phyloP scores from a whole-genome alignment of 2,797 vertebrate genomes.

The Lepidocolaptes lacrymiger region DNA sequence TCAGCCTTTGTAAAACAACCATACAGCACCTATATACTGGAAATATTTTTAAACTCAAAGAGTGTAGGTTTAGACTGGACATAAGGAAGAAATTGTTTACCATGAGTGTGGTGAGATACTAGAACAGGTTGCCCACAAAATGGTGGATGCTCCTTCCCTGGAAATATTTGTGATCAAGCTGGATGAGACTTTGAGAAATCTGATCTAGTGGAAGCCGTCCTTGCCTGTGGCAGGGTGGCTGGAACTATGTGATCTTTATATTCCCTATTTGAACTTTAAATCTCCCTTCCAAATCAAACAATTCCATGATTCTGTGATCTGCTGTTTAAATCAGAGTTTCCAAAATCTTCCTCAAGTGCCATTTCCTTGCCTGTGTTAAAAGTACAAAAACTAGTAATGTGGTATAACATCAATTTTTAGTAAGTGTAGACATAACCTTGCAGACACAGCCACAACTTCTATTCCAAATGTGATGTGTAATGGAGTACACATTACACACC shows the following conservation, averaged over 20 bases:
- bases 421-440: neutral
- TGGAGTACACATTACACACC: too few relatives aligned
- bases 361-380: neutral
- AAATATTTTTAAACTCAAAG: neutral
- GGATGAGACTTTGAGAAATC: neutral
- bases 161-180: neutral
- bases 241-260: neutral
- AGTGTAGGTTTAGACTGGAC: rapidly evolving
- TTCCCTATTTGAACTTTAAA: neutral
- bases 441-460: neutral
- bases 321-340: neutral
- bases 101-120: neutral
- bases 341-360: neutral
- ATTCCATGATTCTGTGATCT: neutral
- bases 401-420: neutral
- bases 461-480: neutral
- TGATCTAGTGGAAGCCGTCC: neutral
- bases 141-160: neutral
- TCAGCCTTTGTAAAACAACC: neutral
- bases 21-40: neutral
- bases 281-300: neutral
- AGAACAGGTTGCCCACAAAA: neutral
- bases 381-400: neutral
- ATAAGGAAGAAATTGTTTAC: neutral
- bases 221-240: rapidly evolving